phyloP scores from a whole-genome alignment of 2,888 invertebrate species.

The Heliconius sara region DNA sequence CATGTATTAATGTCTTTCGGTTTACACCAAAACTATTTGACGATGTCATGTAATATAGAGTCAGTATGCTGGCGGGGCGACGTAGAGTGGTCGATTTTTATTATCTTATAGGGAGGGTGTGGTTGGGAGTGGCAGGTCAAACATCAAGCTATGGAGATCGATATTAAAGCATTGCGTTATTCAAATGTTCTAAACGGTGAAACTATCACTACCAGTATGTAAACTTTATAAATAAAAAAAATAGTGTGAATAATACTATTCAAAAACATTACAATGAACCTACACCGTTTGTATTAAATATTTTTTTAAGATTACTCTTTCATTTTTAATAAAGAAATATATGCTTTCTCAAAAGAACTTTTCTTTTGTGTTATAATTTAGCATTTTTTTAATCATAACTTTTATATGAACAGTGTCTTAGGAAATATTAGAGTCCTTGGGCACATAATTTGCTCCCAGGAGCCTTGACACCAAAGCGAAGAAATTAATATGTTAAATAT shows the following conservation, averaged over 20 bases:
- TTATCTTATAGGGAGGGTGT: conserved; percentile 75
- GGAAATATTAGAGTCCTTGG: background rate
- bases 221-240: background rate
- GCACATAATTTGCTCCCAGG: background rate
- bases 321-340: too few relatives aligned
- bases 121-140: conserved; percentile 78
- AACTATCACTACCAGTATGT: conserved; percentile 43
- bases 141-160: conserved; percentile 74
- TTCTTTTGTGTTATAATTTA: background rate
- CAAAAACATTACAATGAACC: background rate
- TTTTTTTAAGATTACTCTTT: too few relatives aligned
- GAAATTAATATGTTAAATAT: too few relatives aligned
- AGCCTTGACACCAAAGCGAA: background rate
- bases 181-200: conserved; percentile 50
- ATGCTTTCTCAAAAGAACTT: background rate
- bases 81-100: conserved; percentile 78
- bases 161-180: conserved; percentile 72
- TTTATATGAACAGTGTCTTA: too few relatives aligned
- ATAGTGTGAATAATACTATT: background rate
- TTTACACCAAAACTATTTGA: background rate
- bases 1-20: background rate
- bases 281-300: background rate
- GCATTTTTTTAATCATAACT: background rate
- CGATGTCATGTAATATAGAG: conserved; percentile 45
- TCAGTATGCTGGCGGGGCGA: conserved; percentile 59